Conservation (phyloP, 2,888 invertebrate species). For the Nudaria mundana region DNA sequence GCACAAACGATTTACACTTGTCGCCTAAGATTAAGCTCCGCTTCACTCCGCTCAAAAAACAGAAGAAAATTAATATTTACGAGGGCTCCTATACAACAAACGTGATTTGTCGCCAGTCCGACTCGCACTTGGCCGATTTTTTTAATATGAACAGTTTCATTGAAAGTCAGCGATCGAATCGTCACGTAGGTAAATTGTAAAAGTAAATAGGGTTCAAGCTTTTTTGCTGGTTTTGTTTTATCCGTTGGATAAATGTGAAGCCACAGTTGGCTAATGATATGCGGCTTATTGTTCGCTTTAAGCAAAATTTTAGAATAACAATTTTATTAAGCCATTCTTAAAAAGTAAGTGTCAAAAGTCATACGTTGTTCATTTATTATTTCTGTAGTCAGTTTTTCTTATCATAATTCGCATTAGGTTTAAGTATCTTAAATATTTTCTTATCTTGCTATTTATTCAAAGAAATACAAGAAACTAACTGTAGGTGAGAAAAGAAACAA, state of each 20-base stretch:
- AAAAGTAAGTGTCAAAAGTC: background rate
- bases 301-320: too few species aligned
- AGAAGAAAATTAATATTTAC: too few species aligned
- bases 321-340: background rate
- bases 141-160: conserved; percentile 31
- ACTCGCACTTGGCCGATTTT: too few species aligned
- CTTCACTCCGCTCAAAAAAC: too few species aligned
- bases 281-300: background rate
- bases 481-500: too few species aligned
- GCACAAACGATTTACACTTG: too few species aligned
- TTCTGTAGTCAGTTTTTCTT: background rate
- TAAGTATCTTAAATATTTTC: background rate
- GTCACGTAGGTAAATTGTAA: conserved; percentile 55
- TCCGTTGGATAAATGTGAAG: conserved; percentile 2
- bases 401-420: background rate
- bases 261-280: background rate
- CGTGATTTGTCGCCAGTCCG: too few species aligned
- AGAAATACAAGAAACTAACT: background rate
- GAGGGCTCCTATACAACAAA: too few species aligned
- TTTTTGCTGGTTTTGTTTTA: conserved; percentile 9
- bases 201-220: conserved; percentile 27
- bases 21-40: too few species aligned
- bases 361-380: background rate
- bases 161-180: conserved; percentile 42
- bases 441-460: background rate